Conservation (phyloP, 2,113 vertebrate genomes). For the Tursiops truncatus region DNA sequence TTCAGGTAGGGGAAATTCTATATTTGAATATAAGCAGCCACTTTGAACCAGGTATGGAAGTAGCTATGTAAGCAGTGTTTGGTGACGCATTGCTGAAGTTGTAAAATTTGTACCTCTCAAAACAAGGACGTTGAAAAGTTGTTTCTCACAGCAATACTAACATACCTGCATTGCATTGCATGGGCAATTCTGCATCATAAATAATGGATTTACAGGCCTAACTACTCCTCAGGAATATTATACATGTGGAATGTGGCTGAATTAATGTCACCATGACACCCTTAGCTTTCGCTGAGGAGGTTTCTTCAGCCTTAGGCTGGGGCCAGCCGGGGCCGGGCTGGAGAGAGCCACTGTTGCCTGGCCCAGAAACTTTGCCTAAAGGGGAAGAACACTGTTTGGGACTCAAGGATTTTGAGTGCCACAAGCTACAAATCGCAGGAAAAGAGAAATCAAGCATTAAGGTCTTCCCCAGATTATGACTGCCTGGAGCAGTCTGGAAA, state of each 20-base stretch:
- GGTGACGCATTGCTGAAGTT: not conserved
- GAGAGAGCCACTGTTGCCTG: not conserved
- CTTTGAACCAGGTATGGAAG: conserved; percentile 26
- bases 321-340: not conserved
- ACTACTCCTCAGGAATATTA: conserved; percentile 49
- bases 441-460: conserved; percentile 52
- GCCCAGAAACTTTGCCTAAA: conserved; percentile 23
- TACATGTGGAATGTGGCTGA: conserved; percentile 59
- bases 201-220: conserved; percentile 72
- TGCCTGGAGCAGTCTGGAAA: not conserved
- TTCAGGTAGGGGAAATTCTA: conserved; percentile 48
- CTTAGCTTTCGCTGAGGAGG: conserved; percentile 23
- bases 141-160: conserved; percentile 62
- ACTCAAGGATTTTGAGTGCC: conserved; percentile 23
- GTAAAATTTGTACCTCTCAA: conserved; percentile 50
- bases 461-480: conserved; percentile 7
- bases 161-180: not conserved
- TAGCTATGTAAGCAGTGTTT: conserved; percentile 21
- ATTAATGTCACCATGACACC: conserved; percentile 62
- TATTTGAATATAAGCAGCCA: conserved; percentile 62
- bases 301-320: conserved; percentile 26
- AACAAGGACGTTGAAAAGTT: conserved; percentile 44
- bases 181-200: conserved; percentile 62
- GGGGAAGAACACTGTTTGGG: conserved; percentile 36
- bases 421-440: conserved; percentile 24